phyloP scores from a whole-genome alignment of 2,888 invertebrate genomes.

The Tethea ocularis region DNA sequence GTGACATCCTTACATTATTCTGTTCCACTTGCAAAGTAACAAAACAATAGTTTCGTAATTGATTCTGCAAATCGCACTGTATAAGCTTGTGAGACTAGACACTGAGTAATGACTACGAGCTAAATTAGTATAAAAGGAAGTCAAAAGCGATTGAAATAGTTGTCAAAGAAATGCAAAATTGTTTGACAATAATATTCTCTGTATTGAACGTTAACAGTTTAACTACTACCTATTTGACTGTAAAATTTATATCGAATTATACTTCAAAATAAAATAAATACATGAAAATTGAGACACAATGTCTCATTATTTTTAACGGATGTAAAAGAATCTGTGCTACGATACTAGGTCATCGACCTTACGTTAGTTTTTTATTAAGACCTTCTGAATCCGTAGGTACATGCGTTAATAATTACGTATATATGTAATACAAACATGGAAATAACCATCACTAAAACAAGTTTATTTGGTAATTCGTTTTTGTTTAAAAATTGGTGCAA shows the following conservation, averaged over 20 bases:
- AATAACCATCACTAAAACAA: slow-evolving; percentile 1
- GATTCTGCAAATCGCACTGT: slow-evolving; percentile 26
- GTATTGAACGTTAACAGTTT: too few relatives aligned
- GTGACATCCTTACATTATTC: slow-evolving; percentile 31
- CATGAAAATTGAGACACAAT: not conserved
- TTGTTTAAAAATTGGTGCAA: not conserved
- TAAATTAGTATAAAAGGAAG: not conserved
- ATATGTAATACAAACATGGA: slow-evolving; percentile 8
- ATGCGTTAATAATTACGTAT: not conserved
- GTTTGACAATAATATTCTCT: too few relatives aligned
- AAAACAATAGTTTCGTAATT: slow-evolving; percentile 37
- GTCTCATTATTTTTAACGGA: not conserved
- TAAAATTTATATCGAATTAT: too few relatives aligned
- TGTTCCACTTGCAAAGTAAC: slow-evolving; percentile 16
- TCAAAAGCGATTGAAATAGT: not conserved
- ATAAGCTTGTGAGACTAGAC: not conserved
- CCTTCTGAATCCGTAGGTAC: not conserved
- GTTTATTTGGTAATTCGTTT: not conserved
- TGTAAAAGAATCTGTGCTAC: not conserved
- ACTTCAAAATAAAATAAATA: too few relatives aligned
- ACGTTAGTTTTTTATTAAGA: not conserved
- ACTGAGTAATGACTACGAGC: not conserved
- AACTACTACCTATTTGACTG: too few relatives aligned
- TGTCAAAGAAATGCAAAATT: not conserved
- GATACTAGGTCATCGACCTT: not conserved